phyloP scores from a whole-genome alignment of 1,140 invertebrate genomes.

The Arctopsyche grandis region DNA sequence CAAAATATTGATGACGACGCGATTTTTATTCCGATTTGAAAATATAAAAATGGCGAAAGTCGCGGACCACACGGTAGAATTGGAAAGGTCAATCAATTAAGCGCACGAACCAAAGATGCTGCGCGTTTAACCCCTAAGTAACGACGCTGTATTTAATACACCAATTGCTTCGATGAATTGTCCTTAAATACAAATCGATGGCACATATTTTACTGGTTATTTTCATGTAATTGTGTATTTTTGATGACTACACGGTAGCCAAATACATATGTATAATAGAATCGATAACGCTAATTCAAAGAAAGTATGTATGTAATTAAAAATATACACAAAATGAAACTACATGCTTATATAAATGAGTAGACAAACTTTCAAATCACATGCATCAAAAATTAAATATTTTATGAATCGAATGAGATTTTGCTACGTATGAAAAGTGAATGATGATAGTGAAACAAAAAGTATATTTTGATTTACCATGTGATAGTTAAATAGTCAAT shows the following conservation, averaged over 20 bases:
- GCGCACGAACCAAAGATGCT: not conserved
- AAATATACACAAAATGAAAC: too few species aligned
- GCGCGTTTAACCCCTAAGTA: not conserved
- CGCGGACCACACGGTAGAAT: not conserved
- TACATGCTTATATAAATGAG: too few species aligned
- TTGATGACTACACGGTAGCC: not conserved
- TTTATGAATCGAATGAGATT: too few species aligned
- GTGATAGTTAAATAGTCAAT: not conserved
- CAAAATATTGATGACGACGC: constrained; percentile 17
- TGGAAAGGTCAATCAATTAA: not conserved
- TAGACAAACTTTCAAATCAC: too few species aligned
- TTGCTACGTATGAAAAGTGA: too few species aligned
- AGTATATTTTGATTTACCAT: not conserved
- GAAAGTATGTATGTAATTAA: too few species aligned
- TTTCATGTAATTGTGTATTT: not conserved
- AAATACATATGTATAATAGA: not conserved
- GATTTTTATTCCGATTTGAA: not conserved
- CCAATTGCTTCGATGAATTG: not conserved
- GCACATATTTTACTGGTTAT: too few species aligned
- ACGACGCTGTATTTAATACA: not conserved
- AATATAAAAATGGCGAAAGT: not conserved
- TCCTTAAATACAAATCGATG: not conserved
- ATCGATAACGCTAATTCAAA: too few species aligned
- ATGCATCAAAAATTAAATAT: too few species aligned
- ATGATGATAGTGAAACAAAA: too few species aligned